Evolutionary conservation across 1,140 invertebrate species (phyloP).

Genomic region (Drosophila tsacasi): DNA sequence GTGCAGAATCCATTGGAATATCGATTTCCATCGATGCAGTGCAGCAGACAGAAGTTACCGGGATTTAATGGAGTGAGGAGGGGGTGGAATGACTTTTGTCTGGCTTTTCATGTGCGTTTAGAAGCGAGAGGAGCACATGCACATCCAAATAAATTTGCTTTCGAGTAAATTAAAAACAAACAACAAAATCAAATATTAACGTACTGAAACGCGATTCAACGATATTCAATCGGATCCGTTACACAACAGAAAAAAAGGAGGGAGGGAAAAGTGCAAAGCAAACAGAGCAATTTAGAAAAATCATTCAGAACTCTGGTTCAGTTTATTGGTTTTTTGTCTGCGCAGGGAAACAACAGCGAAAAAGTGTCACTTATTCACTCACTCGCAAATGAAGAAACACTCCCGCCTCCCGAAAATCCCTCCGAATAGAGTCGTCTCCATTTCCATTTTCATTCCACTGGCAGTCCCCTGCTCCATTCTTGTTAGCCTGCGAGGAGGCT

Average conservation of each 20-base stretch:
- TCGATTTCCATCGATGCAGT: slow-evolving; percentile 55
- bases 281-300: slow-evolving; percentile 69
- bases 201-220: slow-evolving; percentile 58
- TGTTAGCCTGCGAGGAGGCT: slow-evolving; percentile 54
- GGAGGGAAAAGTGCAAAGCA: slow-evolving; percentile 37
- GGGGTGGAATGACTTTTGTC: slow-evolving; percentile 20
- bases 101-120: slow-evolving; percentile 9
- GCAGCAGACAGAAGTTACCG: slow-evolving; percentile 12
- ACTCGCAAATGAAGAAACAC: slow-evolving; percentile 60
- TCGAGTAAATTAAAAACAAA: slow-evolving; percentile 79
- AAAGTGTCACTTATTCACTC: slow-evolving; percentile 72
- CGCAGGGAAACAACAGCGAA: slow-evolving; percentile 30
- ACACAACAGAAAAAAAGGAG: slow-evolving; percentile 5
- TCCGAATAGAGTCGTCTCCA: slow-evolving; percentile 63
- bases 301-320: slow-evolving; percentile 44
- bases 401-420: slow-evolving; percentile 24
- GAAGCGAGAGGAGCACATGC: slow-evolving; percentile 10
- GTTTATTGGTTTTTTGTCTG: slow-evolving; percentile 44
- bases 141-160: slow-evolving; percentile 68
- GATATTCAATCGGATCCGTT: slow-evolving; percentile 52
- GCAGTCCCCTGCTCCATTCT: slow-evolving; percentile 17
- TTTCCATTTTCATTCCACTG: slow-evolving; percentile 38
- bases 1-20: slow-evolving; percentile 53
- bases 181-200: slow-evolving; percentile 79
- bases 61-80: slow-evolving; percentile 1